A percentile compares a stretch with the other conserved stretches of the same genome.
These are phyloP conservation scores for Chydorus sphaericus DNA, from an alignment of 2,888 invertebrate genomes.

Conservation along the genomic window DNA sequence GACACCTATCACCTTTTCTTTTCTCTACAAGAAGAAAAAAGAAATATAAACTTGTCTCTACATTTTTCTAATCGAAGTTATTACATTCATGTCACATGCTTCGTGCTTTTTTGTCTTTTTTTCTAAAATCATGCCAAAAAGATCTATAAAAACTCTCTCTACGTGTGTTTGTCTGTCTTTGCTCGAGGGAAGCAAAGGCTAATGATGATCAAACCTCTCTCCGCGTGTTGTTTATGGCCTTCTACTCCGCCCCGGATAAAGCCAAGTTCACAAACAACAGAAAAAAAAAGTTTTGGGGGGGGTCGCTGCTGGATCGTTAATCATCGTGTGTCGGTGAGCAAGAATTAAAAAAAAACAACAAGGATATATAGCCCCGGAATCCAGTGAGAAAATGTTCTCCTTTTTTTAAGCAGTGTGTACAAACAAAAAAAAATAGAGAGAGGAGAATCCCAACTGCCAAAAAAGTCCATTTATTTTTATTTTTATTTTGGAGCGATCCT, in stretches of 20 bases:
- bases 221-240: no score
- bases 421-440: background rate
- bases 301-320: background rate
- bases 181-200: background rate
- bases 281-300: background rate
- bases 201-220: no score
- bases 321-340: background rate
- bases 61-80: no score
- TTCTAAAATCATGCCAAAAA: no score
- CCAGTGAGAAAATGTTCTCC: background rate
- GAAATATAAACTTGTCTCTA: no score
- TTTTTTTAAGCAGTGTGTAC: no score
- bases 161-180: background rate
- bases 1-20: background rate
- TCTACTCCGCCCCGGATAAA: no score
- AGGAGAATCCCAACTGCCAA: background rate
- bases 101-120: no score
- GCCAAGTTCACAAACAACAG: background rate
- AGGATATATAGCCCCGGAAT: background rate
- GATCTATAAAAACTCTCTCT: slow-evolving; percentile 18
- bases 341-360: background rate
- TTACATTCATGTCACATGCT: no score
- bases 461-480: background rate
- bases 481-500: background rate
- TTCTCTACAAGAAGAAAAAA: no score